Conservation (phyloP, 1,140 invertebrate species). For the silkworm (Bombyx mori) region ASM3026992v2 NC_085128.1:1889501-1890000, state of each 20-base stretch:
- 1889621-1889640: conserved; percentile 9
- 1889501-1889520: not conserved
- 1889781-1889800: conserved; percentile 29
- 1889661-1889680: conserved; percentile 40
- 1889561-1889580: conserved; percentile 5
- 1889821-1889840: conserved; percentile 56
- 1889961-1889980: conserved; percentile 34
- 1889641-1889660: conserved; percentile 5
- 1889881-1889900: conserved; percentile 43
- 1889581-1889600: conserved; percentile 4
- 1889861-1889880: conserved; percentile 49
- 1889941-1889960: conserved; percentile 42
- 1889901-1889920: conserved; percentile 49
- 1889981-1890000: conserved; percentile 13
- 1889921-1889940: conserved; percentile 34
- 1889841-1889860: conserved; percentile 39
- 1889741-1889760: conserved; percentile 27
- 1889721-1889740: conserved; percentile 44
- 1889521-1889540: conserved; percentile 1
- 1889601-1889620: conserved; percentile 4
- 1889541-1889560: conserved; percentile 1
- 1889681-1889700: conserved; percentile 53
- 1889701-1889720: conserved; percentile 37
- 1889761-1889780: conserved; percentile 29
- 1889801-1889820: conserved; percentile 37